A percentile compares a stretch with the other conserved stretches of the same genome.
phyloP scores from a whole-genome alignment of 2,797 vertebrate genomes.

The Sebastolobus alascanus region DNA sequence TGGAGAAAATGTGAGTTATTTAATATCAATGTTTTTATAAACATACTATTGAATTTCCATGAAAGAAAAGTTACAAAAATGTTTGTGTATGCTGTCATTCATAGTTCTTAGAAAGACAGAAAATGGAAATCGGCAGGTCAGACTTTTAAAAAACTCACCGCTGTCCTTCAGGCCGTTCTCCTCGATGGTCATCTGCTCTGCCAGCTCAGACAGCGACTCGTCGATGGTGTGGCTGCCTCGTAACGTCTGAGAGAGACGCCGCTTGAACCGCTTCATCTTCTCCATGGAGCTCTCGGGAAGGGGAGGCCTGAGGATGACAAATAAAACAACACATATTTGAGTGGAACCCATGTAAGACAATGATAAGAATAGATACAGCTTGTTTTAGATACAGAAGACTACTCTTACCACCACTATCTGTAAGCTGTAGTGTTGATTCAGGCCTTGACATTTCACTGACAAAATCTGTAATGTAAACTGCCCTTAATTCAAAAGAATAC shows the following conservation, averaged over 20 bases:
- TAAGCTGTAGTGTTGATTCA: background rate
- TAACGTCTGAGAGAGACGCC: conserved; percentile 93
- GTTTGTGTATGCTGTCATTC: too few relatives aligned
- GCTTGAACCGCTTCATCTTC: conserved; percentile 98
- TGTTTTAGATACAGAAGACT: conserved; percentile 5
- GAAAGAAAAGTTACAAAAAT: too few relatives aligned
- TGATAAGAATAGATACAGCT: background rate
- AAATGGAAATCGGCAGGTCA: too few relatives aligned
- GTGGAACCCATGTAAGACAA: background rate
- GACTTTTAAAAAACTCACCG: conserved; percentile 80
- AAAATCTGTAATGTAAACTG: conserved; percentile 18
- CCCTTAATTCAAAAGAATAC: conserved; percentile 30
- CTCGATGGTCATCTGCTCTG: conserved; percentile 97
- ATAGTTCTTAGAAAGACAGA: too few relatives aligned
- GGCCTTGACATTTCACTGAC: conserved; percentile 42
- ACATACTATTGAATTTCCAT: too few relatives aligned
- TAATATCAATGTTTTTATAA: too few relatives aligned
- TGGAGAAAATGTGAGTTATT: too few relatives aligned
- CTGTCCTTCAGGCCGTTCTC: conserved; percentile 95
- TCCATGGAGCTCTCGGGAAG: conserved; percentile 86
- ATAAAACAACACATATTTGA: background rate
- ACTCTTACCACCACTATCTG: conserved; percentile 2
- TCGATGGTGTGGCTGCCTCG: conserved; percentile 97
- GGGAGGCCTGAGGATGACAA: conserved; percentile 84
- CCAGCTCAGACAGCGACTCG: conserved; percentile 94